phyloP scores from a whole-genome alignment of 2,888 invertebrate genomes.

The Agonopterix arenella region DNA sequence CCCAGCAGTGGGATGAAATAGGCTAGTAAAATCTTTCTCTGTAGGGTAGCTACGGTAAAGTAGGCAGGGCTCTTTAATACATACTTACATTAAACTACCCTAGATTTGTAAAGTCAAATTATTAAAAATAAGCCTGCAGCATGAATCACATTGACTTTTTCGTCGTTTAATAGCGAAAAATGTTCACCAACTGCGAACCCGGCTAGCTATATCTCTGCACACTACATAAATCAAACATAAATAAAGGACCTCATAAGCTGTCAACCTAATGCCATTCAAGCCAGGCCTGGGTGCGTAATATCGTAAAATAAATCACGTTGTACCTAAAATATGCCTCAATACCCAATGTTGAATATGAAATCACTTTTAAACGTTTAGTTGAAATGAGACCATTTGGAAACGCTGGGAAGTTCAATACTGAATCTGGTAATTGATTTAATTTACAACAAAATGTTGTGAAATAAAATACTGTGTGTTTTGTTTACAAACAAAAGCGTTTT shows the following conservation, averaged over 20 bases:
- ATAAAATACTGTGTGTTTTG: no score
- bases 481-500: no score
- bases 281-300: constrained; percentile 66
- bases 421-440: neutral
- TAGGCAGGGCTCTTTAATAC: no score
- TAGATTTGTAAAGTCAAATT: neutral
- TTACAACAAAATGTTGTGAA: neutral
- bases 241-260: constrained; percentile 73
- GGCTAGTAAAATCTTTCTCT: no score
- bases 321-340: constrained; percentile 67
- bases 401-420: neutral
- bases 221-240: constrained; percentile 72
- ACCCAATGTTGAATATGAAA: constrained; percentile 60
- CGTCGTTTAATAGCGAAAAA: constrained; percentile 30
- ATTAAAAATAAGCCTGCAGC: neutral
- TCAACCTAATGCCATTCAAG: constrained; percentile 72
- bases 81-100: no score
- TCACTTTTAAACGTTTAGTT: constrained; percentile 33
- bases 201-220: constrained; percentile 52
- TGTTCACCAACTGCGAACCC: constrained; percentile 28
- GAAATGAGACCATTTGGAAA: neutral
- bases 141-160: constrained; percentile 6
- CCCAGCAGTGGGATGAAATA: no score
- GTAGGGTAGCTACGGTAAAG: no score
- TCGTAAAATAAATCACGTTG: constrained; percentile 65